Base-by-base conservation (phyloP, 1,140 invertebrate genomes). In the Coptotermes formosanus region DNA sequence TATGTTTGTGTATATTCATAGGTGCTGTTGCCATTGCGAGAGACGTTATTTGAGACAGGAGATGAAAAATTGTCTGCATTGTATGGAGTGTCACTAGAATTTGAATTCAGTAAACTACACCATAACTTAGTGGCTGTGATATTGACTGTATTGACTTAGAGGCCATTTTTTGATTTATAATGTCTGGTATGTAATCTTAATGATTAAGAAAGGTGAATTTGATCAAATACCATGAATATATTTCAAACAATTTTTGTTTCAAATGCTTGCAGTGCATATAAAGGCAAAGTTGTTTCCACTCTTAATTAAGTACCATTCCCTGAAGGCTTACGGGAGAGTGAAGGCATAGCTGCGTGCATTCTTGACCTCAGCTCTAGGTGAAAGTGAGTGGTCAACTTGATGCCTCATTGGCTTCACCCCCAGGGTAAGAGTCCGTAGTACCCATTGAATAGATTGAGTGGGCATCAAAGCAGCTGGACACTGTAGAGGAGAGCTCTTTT, bases 111-210 rank as follows among this genome's bases (percentile, higher is more conserved):
- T 30, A 30, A n/a, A 30, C 14, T 75, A 75, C 64, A 30, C 16
- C n/a, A 30, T 75, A 30, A 75, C n/a, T 75, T 75, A 8, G 30
- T 12, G 64, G 64, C 64, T 75, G 64, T 75, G 64, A 75, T 75
- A 75, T 75, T 30, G 64, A n/a, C 64, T 75, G 64, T 75, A 75
- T 25, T 75, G 64, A 75, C 64, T 75, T 75, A 30, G 64, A 75
- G 64, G 64, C 64, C 64, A 75, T 75, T 75, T n/a, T 75, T 25
- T 75, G n/a, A 75, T 75, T 75, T 75, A n/a, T 64, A 64, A 8
- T 23, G 25, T 64, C 16, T 64, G 59, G 9, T n/a, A 8, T 64
- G 59, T 64, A 23, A 64, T 48, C 14, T 48, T 48, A 16, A 64
- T 19, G 19, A 8, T 23, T 64, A 64, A 64, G 7, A 64, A 19